phyloP scores from a whole-genome alignment of 2,888 invertebrate genomes.

The Athripsodes cinereus region DNA sequence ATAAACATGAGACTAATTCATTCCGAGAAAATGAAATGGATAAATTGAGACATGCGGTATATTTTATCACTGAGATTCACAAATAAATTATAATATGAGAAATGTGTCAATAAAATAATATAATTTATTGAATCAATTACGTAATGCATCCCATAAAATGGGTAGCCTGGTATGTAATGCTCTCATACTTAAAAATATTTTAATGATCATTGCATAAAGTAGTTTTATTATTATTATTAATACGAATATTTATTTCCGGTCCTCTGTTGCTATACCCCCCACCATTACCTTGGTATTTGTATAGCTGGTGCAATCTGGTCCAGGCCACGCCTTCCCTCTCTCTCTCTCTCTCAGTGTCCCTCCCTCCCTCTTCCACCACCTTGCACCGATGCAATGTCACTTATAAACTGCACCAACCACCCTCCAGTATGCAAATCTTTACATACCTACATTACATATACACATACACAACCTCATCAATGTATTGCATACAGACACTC shows the following conservation, averaged over 20 bases:
- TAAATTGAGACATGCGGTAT: no score
- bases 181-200: no score
- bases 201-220: constrained; percentile 15
- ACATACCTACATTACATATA: neutral
- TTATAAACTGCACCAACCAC: constrained; percentile 1
- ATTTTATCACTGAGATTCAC: no score
- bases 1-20: no score
- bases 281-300: no score
- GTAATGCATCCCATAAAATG: neutral
- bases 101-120: no score
- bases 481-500: neutral
- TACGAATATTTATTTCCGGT: neutral
- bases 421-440: constrained; percentile 17
- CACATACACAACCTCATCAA: neutral
- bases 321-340: constrained; percentile 18
- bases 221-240: neutral
- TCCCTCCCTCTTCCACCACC: constrained; percentile 9
- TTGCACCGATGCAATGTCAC: constrained; percentile 6
- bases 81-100: no score
- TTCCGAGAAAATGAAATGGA: no score
- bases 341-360: constrained; percentile 7
- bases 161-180: no score
- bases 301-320: constrained; percentile 1
- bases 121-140: neutral
- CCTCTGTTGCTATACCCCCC: neutral